Evolutionary conservation across 2,888 invertebrate species (phyloP).

Genomic region (Phasia obesa): DNA sequence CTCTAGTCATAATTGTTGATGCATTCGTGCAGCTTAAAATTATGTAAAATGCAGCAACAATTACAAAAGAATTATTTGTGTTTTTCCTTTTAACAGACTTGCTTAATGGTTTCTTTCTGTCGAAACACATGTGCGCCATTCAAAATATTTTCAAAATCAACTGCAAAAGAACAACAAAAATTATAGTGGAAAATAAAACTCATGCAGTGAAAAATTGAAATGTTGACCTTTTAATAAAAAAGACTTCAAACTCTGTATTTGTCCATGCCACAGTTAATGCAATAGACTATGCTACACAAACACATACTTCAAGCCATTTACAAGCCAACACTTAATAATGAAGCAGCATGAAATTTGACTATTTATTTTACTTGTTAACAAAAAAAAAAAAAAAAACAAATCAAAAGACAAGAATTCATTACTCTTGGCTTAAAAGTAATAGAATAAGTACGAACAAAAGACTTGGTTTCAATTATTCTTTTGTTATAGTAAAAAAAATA

Average conservation of each 20-base stretch:
- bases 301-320: neutral
- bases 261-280: conserved; percentile 48
- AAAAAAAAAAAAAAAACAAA: neutral
- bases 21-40: conserved; percentile 55
- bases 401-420: conserved; percentile 13
- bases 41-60: conserved; percentile 31
- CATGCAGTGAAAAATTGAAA: conserved; percentile 56
- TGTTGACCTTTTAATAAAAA: conserved; percentile 67
- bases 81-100: conserved; percentile 33
- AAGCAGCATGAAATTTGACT: conserved; percentile 68
- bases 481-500: conserved; percentile 18
- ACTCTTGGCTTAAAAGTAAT: conserved; percentile 35
- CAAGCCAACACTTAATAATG: conserved; percentile 50
- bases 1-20: conserved; percentile 56
- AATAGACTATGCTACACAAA: conserved; percentile 12
- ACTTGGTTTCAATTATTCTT: conserved; percentile 26
- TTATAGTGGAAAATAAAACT: conserved; percentile 19
- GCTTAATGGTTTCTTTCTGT: conserved; percentile 48
- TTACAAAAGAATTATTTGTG: conserved; percentile 22
- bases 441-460: conserved; percentile 1
- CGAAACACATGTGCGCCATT: conserved; percentile 24
- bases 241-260: conserved; percentile 34
- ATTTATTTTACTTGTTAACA: conserved; percentile 29
- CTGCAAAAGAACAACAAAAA: neutral
- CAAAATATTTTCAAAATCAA: conserved; percentile 30